Percentiles rank a stretch among this genome's conserved stretches.
Conservation (phyloP, 2,888 invertebrate species). For the Sinelater perroti region DNA sequence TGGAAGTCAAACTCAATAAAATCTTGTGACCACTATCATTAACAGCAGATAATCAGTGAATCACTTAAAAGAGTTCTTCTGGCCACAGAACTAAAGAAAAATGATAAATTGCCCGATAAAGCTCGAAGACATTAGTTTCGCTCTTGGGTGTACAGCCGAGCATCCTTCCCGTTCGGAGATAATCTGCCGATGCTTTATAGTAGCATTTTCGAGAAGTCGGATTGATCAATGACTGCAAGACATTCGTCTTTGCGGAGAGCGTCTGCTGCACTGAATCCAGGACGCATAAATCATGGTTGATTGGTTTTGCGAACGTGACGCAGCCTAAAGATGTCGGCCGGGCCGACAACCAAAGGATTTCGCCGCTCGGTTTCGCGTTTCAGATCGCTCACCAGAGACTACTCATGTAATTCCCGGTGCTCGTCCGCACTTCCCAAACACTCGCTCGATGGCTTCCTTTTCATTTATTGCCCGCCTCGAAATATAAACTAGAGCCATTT, state of each 20-base stretch:
- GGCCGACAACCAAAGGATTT: constrained; percentile 45
- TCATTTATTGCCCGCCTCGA: constrained; percentile 30
- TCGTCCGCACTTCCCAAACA: constrained; percentile 38
- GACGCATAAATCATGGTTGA: constrained; percentile 49
- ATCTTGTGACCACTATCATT: no score
- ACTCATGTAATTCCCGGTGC: constrained; percentile 40
- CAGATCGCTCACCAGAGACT: constrained; percentile 44
- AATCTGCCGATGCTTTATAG: no score
- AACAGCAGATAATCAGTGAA: no score
- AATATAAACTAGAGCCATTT: constrained; percentile 19
- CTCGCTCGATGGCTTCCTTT: constrained; percentile 36
- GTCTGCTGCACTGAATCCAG: constrained; percentile 38
- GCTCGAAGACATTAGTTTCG: no score
- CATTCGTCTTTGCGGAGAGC: constrained; percentile 32
- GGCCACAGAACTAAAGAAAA: no score
- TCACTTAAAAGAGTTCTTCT: no score
- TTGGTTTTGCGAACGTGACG: constrained; percentile 49
- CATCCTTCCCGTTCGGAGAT: no score
- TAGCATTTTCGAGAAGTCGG: constrained; percentile 8
- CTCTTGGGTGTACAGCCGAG: no score
- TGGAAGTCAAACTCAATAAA: no score
- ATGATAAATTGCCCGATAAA: no score
- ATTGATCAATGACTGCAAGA: constrained; percentile 30
- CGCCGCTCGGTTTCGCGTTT: constrained; percentile 40
- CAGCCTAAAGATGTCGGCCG: constrained; percentile 46